phyloP scores from a whole-genome alignment of 2,797 vertebrate genomes.

The Eulemur coronatus region DNA sequence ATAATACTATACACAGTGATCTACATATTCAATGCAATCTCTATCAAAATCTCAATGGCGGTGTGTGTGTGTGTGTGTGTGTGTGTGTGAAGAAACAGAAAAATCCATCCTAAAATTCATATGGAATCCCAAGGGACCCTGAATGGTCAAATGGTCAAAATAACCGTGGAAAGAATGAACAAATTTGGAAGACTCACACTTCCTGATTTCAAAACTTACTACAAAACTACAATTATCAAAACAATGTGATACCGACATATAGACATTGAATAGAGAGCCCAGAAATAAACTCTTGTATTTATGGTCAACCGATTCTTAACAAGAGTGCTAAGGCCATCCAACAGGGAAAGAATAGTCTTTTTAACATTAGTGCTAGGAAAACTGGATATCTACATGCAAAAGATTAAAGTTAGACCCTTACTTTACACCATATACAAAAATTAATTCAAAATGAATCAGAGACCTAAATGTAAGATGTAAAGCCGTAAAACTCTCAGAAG shows the following conservation, averaged over 20 bases:
- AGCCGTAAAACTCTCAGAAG: neutral
- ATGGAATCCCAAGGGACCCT: neutral
- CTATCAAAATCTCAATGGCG: neutral
- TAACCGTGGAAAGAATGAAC: neutral
- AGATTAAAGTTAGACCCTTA: neutral
- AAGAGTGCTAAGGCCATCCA: neutral
- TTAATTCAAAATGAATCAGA: neutral
- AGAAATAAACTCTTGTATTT: neutral
- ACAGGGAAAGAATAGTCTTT: neutral
- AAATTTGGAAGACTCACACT: neutral
- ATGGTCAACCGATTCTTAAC: neutral
- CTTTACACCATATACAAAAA: neutral
- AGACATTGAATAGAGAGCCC: neutral
- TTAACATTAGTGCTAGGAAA: neutral
- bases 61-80: no score
- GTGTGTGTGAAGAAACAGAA: neutral
- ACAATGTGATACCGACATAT: neutral
- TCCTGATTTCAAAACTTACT: slow-evolving; percentile 12
- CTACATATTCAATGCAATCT: neutral
- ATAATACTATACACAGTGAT: neutral
- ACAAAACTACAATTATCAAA: neutral
- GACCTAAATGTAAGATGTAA: neutral
- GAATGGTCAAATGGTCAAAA: neutral
- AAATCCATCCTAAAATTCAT: neutral
- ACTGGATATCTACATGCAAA: neutral